phyloP scores from a whole-genome alignment of 35 echinoderm and acorn worm genomes.

The Apostichopus parvimensis region DNA sequence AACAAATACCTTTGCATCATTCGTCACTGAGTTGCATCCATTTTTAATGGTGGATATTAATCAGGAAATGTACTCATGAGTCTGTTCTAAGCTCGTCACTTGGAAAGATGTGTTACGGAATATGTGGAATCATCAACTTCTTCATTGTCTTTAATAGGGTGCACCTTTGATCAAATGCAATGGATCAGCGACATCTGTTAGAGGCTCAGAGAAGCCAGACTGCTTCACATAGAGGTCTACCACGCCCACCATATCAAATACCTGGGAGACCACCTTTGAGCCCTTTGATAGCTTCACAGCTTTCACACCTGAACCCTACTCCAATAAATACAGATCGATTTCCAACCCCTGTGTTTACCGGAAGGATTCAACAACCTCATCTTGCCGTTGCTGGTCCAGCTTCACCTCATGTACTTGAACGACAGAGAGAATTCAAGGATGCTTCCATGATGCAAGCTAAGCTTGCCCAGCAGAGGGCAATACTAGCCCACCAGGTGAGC shows the following conservation, averaged over 20 bases:
- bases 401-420: slow-evolving; percentile 15
- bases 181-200: slow-evolving; percentile 42
- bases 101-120: slow-evolving; percentile 13
- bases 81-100: neutral
- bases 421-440: slow-evolving; percentile 40
- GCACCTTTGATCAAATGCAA: neutral
- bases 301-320: neutral
- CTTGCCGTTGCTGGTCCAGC: neutral
- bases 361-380: slow-evolving; percentile 27
- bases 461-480: slow-evolving; percentile 43
- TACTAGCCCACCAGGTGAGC: slow-evolving; percentile 6
- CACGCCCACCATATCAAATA: neutral
- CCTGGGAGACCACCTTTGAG: slow-evolving; percentile 31
- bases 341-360: slow-evolving; percentile 11
- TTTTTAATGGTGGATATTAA: neutral
- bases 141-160: neutral
- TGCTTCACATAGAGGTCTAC: slow-evolving; percentile 8
- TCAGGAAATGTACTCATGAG: neutral
- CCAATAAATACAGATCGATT: slow-evolving; percentile 16
- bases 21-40: too few species aligned
- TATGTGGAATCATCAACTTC: neutral
- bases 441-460: slow-evolving; percentile 40
- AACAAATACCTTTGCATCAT: neutral
- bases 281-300: slow-evolving; percentile 6
- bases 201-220: slow-evolving; percentile 31